Base-by-base conservation (phyloP, 2,888 invertebrate genomes). In the Eupithecia exiguata region DNA sequence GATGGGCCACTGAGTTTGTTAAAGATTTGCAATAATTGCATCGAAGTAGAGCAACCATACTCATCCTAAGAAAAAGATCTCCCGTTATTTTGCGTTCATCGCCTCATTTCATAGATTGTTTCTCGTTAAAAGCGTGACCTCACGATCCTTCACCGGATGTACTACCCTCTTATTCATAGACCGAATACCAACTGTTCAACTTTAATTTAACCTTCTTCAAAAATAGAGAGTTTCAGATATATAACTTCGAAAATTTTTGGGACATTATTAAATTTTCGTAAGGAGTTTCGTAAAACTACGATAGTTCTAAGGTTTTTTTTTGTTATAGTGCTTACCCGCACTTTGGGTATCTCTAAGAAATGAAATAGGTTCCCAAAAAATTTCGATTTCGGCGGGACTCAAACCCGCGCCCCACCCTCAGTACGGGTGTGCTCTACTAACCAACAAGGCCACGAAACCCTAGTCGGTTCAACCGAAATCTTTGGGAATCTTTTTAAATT, bases 81-180 rank as follows among this genome's bases (percentile, higher is more conserved):
- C 70, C 80, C 76, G 77, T 80, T 78, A 77, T 69, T 74, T 71
- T 58, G 74, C 72, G 69, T 67, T 65, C 73, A 78, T 76, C 77
- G 74, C 62, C 74, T 73, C 70, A 66, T 70, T 71, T 75, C 69
- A 68, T 53, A 76, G 73, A 76, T 74, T 71, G 73, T 77, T 77
- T 79, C 78, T 75, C 62, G 74, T 71, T 72, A 77, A 21, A 77
- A 74, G 58, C 78, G 76, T 78, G 78, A 80, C 77, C 79, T 77
- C 76, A 76, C 77, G 78, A 76, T 63, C 70, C 71, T 69, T 77
- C 80, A 77, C 88, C 90, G 91, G 90, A 91, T 86, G 84, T 83
- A 89, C 87, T 78, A 62, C 61, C 61, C 61, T 62, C 61, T 62
- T 14, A 62, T 30, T 62, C 61, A 35, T 62, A 62, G 25, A 35